Evolutionary conservation across 2,888 invertebrate genomes (phyloP).

Genomic region (Machimus atricapillus): DNA sequence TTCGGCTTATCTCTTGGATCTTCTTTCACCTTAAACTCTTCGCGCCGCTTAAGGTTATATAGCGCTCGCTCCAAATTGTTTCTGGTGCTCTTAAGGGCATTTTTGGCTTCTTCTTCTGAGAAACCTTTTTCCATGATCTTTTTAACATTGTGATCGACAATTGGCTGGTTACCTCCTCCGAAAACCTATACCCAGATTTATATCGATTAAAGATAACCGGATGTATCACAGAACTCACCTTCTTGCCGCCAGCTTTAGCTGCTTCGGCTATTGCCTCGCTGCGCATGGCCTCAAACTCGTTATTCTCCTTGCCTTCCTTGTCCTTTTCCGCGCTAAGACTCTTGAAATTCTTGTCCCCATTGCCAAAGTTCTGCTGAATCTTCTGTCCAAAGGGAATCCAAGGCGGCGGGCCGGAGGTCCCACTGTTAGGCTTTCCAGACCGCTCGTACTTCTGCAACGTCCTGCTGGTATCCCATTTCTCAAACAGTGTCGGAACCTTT

Average conservation of each 20-base stretch:
- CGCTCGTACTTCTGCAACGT: slow-evolving; percentile 70
- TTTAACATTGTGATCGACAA: slow-evolving; percentile 78
- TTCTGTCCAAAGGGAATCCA: slow-evolving; percentile 92
- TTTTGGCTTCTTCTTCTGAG: slow-evolving; percentile 77
- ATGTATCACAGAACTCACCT: slow-evolving; percentile 56
- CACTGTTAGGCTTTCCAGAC: slow-evolving; percentile 53
- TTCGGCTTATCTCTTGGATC: slow-evolving; percentile 46
- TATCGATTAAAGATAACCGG: neutral
- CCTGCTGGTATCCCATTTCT: slow-evolving; percentile 84
- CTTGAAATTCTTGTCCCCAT: slow-evolving; percentile 73
- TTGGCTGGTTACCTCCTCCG: slow-evolving; percentile 71
- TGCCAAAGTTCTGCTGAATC: slow-evolving; percentile 65
- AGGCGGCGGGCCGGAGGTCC: slow-evolving; percentile 80
- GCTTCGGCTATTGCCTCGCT: slow-evolving; percentile 91
- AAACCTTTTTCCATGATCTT: slow-evolving; percentile 83
- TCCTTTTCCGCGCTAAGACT: slow-evolving; percentile 70
- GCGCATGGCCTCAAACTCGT: slow-evolving; percentile 88
- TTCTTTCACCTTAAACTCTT: slow-evolving; percentile 60
- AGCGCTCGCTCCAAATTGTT: slow-evolving; percentile 79
- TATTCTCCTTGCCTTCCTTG: slow-evolving; percentile 69
- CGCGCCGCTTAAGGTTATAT: slow-evolving; percentile 69
- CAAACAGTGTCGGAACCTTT: slow-evolving; percentile 79
- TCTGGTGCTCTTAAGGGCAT: slow-evolving; percentile 73
- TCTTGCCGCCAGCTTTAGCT: slow-evolving; percentile 70
- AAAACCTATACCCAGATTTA: slow-evolving; percentile 61